Percentiles rank a stretch among this genome's conserved stretches.
Evolutionary conservation across 2,113 vertebrate genomes (phyloP).

Genomic region (Oriolus oriolus): DNA sequence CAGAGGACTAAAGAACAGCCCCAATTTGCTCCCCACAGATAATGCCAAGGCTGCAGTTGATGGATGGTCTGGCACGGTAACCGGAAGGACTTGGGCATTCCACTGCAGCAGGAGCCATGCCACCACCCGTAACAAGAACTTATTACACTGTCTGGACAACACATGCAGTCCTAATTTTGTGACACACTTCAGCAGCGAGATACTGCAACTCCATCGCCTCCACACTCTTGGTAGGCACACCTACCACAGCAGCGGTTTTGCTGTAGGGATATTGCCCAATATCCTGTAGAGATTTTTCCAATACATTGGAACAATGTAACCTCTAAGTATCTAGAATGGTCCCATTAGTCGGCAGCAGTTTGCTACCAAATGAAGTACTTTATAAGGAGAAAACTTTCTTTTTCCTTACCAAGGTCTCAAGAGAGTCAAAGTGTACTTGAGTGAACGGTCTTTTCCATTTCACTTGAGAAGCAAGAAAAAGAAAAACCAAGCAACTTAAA

Average conservation of each 20-base stretch:
- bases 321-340: background rate
- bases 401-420: background rate
- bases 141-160: background rate
- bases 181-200: background rate
- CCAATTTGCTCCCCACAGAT: background rate
- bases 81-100: background rate
- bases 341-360: background rate
- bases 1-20: background rate
- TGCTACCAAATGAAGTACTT: background rate
- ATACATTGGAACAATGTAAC: background rate
- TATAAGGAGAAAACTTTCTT: background rate
- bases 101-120: background rate
- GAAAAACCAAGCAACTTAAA: background rate
- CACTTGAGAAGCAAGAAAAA: background rate
- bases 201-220: background rate
- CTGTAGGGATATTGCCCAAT: background rate
- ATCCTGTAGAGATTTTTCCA: background rate
- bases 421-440: background rate
- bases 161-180: background rate
- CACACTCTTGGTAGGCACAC: background rate
- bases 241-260: background rate
- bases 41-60: background rate
- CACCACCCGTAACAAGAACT: background rate
- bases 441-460: background rate
- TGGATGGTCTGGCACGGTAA: background rate